A percentile compares a stretch with the other conserved stretches of the same genome.
Evolutionary conservation across 2,888 invertebrate species (phyloP).

Genomic region (Seira sanloemensis): DNA sequence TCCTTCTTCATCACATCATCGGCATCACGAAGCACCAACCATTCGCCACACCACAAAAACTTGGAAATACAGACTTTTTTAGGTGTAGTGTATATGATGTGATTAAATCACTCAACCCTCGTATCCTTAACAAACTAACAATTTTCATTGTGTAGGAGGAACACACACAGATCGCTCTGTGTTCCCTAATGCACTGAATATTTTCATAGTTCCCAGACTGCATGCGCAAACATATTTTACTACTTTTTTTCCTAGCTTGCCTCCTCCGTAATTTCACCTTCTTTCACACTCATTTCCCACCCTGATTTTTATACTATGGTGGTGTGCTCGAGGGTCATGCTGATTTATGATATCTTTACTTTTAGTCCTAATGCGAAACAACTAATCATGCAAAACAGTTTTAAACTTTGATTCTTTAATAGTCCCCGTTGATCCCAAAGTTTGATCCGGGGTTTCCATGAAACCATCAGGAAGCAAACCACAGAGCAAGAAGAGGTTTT

Average conservation of each 20-base stretch:
- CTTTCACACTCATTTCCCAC: neutral
- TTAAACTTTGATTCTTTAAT: conserved; percentile 33
- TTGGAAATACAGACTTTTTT: conserved; percentile 20
- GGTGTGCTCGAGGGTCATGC: neutral
- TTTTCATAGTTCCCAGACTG: neutral
- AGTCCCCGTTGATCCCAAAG: conserved; percentile 27
- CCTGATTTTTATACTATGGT: neutral
- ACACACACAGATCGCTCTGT: too few species aligned
- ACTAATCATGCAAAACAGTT: conserved; percentile 43
- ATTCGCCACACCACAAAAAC: neutral
- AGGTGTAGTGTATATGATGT: conserved; percentile 7
- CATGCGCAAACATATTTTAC: conserved; percentile 1
- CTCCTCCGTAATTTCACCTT: too few species aligned
- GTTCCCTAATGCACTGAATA: neutral
- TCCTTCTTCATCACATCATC: conserved; percentile 21
- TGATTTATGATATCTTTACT: conserved; percentile 39
- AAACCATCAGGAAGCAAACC: neutral
- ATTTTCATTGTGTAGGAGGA: neutral
- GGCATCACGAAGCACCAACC: conserved; percentile 10
- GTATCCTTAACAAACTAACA: neutral
- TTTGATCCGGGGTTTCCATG: conserved; percentile 3
- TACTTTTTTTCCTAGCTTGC: neutral
- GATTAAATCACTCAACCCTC: conserved; percentile 49
- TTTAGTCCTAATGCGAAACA: conserved; percentile 1
- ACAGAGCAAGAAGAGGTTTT: conserved; percentile 6